phyloP scores from a whole-genome alignment of 2,113 vertebrate species.

The Elephas maximus region DNA sequence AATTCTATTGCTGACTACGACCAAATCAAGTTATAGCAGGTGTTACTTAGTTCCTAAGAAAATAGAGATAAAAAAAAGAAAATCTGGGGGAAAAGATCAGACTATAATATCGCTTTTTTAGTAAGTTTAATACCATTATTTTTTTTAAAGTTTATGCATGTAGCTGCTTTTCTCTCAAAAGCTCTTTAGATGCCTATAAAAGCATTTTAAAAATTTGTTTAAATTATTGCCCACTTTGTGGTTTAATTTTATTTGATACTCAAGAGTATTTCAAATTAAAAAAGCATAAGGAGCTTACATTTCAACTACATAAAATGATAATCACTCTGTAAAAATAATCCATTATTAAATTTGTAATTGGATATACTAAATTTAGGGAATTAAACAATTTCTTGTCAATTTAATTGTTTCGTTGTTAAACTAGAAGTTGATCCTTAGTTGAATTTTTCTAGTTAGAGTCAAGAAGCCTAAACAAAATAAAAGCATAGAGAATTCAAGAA shows the following conservation, averaged over 20 bases:
- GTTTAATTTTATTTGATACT: conserved; percentile 29
- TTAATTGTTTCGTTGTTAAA: background rate
- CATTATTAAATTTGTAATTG: conserved; percentile 38
- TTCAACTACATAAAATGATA: conserved; percentile 1
- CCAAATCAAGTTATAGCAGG: background rate
- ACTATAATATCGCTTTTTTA: background rate
- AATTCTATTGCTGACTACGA: background rate
- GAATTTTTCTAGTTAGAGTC: background rate
- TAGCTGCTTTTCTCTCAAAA: background rate
- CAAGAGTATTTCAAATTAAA: background rate
- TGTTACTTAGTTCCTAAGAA: background rate
- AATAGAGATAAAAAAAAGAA: background rate
- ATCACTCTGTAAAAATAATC: background rate
- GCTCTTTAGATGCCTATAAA: background rate
- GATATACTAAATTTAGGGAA: background rate
- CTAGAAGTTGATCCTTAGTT: conserved; percentile 28
- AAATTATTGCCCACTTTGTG: background rate
- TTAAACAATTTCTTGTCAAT: conserved; percentile 20
- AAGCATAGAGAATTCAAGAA: background rate
- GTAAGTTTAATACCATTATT: background rate
- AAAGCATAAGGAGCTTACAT: background rate
- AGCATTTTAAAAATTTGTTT: background rate
- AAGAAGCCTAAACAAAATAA: conserved; percentile 12
- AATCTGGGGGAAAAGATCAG: background rate
- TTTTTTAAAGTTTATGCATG: background rate